These are phyloP conservation scores for Sylvilagus bachmani DNA, from an alignment of 2,113 vertebrate species.

Conservation along the genomic window DNA sequence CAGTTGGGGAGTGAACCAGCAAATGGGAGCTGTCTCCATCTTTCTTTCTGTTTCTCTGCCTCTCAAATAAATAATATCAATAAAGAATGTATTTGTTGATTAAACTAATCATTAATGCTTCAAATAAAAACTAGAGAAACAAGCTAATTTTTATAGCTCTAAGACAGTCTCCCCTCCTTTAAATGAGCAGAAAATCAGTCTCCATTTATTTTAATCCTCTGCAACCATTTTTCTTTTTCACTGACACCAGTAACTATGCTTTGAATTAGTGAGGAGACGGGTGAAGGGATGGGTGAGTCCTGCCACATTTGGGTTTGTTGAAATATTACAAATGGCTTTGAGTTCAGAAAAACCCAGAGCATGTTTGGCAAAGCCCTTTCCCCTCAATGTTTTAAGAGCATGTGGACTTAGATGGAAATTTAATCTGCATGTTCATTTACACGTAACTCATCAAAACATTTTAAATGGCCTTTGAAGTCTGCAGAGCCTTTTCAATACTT, in stretches of 20 bases:
- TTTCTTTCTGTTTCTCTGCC: too few relatives aligned
- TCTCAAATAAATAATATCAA: too few relatives aligned
- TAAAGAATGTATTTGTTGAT: neutral
- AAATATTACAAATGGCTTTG: conserved; percentile 57
- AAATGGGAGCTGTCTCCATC: too few relatives aligned
- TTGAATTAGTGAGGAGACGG: conserved; percentile 48
- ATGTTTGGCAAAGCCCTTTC: conserved; percentile 76
- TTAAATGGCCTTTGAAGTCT: conserved; percentile 80
- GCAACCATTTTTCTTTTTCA: neutral
- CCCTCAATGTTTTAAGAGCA: conserved; percentile 72
- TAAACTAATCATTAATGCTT: neutral
- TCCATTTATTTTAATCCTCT: neutral
- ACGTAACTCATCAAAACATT: conserved; percentile 82
- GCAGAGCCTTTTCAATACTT: conserved; percentile 70
- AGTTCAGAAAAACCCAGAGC: conserved; percentile 56
- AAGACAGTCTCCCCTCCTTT: neutral
- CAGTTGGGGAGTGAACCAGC: too few relatives aligned
- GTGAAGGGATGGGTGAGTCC: neutral
- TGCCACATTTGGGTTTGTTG: conserved; percentile 42
- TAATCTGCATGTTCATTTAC: conserved; percentile 82
- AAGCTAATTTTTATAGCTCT: neutral
- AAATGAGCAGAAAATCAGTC: neutral
- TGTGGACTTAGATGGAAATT: conserved; percentile 80
- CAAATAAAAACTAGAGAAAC: conserved; percentile 44
- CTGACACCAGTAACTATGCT: conserved; percentile 30